Conservation (phyloP, 2,888 invertebrate species). For the Lottia scabra region DNA sequence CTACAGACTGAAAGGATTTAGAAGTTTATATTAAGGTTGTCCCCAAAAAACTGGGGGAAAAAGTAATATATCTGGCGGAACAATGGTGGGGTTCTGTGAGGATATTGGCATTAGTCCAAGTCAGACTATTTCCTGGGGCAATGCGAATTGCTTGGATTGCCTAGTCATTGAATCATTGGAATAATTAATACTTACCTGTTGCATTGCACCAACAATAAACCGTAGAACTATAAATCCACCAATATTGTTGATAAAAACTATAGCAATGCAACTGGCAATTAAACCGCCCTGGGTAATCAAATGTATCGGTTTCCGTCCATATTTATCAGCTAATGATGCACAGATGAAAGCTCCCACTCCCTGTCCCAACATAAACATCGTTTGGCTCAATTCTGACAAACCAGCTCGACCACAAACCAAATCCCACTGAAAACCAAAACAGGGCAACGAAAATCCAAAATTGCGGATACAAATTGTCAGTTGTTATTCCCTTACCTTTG, state of each 20-base stretch:
- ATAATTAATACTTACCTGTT: slow-evolving; percentile 30
- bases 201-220: slow-evolving; percentile 36
- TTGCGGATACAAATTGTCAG: no score
- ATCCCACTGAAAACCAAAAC: slow-evolving; percentile 33
- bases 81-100: no score
- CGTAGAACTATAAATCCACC: slow-evolving; percentile 39
- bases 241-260: slow-evolving; percentile 37
- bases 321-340: slow-evolving; percentile 45
- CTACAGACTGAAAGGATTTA: slow-evolving; percentile 39
- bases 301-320: slow-evolving; percentile 48
- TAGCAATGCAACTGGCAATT: slow-evolving; percentile 24
- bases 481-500: no score
- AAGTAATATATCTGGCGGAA: no score
- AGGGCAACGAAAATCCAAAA: no score
- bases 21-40: no score
- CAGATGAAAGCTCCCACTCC: slow-evolving; percentile 44
- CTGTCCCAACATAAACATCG: slow-evolving; percentile 45
- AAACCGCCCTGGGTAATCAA: slow-evolving; percentile 34
- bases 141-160: no score
- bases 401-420: slow-evolving; percentile 49
- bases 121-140: no score
- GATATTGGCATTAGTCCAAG: no score
- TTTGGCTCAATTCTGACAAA: slow-evolving; percentile 48
- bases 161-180: no score
- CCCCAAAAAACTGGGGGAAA: no score